A percentile compares a stretch with the other conserved stretches of the same genome.
phyloP scores from a whole-genome alignment of 2,797 vertebrate species.

The Semotilus atromaculatus region DNA sequence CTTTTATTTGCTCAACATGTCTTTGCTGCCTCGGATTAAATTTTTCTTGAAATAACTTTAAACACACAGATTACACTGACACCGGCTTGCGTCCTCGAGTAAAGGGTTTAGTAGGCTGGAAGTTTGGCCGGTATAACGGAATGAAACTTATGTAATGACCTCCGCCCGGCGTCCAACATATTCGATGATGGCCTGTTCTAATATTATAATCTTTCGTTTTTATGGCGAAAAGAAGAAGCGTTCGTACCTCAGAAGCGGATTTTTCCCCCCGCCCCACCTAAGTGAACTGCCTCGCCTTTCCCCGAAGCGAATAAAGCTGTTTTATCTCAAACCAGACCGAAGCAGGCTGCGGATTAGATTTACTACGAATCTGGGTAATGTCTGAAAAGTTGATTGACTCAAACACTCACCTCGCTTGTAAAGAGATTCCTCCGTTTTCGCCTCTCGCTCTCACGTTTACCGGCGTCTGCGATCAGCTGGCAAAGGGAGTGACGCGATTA shows the following conservation, averaged over 20 bases:
- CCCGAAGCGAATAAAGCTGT: slow-evolving; percentile 30
- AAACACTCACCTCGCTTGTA: slow-evolving; percentile 38
- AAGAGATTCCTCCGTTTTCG: not conserved
- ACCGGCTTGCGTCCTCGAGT: slow-evolving; percentile 11
- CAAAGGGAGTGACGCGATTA: slow-evolving; percentile 84
- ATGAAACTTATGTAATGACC: slow-evolving; percentile 49
- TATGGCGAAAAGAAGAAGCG: not conserved
- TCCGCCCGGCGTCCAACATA: slow-evolving; percentile 4
- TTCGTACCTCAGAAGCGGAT: not conserved
- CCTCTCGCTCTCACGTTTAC: slow-evolving; percentile 39
- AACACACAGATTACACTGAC: slow-evolving; percentile 14
- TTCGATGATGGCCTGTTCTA: not conserved
- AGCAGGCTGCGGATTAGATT: not conserved
- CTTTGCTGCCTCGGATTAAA: not conserved
- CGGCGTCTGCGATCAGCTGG: slow-evolving; percentile 89
- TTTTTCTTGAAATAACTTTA: slow-evolving; percentile 20
- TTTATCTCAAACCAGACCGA: not conserved
- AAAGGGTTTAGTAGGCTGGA: slow-evolving; percentile 35
- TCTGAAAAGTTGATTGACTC: not conserved
- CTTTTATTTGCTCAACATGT: not conserved
- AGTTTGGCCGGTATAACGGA: slow-evolving; percentile 43
- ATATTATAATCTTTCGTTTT: not conserved
- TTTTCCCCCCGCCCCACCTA: slow-evolving; percentile 52
- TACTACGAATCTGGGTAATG: not conserved
- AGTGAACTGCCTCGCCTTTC: slow-evolving; percentile 43